phyloP scores from a whole-genome alignment of 2,113 vertebrate genomes.

The Dunckerocampus dactyliophorus region DNA sequence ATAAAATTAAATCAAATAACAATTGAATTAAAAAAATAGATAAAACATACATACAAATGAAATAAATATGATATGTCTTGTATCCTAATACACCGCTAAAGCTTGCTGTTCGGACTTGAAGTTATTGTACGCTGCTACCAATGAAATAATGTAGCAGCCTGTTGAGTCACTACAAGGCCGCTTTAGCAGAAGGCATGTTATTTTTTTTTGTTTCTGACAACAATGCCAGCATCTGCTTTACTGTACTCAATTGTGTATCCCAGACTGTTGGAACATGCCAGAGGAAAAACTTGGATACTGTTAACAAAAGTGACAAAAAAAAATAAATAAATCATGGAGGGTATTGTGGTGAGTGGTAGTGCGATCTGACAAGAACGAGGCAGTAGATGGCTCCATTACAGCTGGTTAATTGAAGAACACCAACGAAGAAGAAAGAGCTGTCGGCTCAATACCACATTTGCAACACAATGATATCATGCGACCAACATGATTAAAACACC shows the following conservation, averaged over 20 bases:
- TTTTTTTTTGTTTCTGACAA: constrained; percentile 32
- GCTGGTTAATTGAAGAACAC: too few relatives aligned
- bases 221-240: constrained; percentile 57
- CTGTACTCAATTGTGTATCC: constrained; percentile 14
- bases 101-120: too few relatives aligned
- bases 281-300: not conserved
- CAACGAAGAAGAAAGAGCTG: too few relatives aligned
- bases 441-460: not conserved
- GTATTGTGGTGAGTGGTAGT: too few relatives aligned
- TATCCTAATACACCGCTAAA: too few relatives aligned
- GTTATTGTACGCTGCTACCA: not conserved
- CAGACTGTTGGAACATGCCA: constrained; percentile 1
- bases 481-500: too few relatives aligned
- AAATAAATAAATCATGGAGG: not conserved
- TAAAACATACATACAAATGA: too few relatives aligned
- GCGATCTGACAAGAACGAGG: not conserved
- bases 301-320: not conserved
- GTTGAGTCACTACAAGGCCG: constrained; percentile 28
- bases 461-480: not conserved
- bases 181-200: constrained; percentile 29
- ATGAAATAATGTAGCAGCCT: constrained; percentile 11
- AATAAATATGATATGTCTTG: too few relatives aligned
- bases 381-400: not conserved
- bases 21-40: too few relatives aligned
- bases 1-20: too few relatives aligned